Conservation (phyloP, 2,113 vertebrate genomes). For the Antigone vipio region DNA sequence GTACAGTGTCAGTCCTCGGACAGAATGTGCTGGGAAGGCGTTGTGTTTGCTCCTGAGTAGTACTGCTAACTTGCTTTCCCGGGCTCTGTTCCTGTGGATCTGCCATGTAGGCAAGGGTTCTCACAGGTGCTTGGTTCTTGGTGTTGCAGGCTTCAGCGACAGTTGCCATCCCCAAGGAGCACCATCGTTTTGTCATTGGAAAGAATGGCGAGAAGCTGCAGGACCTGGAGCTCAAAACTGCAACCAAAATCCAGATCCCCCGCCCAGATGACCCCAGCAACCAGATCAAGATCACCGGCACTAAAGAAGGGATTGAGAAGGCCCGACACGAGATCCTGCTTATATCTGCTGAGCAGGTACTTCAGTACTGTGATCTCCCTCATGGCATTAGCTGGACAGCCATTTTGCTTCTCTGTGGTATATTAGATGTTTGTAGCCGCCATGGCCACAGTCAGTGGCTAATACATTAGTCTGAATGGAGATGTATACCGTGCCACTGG, state of each 20-base stretch:
- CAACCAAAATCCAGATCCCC: constrained; percentile 99
- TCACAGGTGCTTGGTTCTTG: background rate
- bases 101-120: background rate
- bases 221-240: constrained; percentile 97
- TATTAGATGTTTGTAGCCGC: background rate
- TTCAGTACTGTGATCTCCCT: background rate
- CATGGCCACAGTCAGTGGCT: background rate
- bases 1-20: background rate
- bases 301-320: constrained; percentile 98
- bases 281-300: constrained; percentile 98
- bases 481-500: accelerated
- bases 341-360: constrained; percentile 98
- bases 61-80: background rate
- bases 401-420: background rate
- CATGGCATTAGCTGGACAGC: background rate
- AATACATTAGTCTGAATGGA: background rate
- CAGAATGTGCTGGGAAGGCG: background rate
- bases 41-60: background rate
- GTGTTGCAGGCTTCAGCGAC: constrained; percentile 87
- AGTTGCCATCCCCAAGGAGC: constrained; percentile 96
- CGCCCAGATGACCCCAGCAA: constrained; percentile 96
- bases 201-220: constrained; percentile 98
- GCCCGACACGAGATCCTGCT: constrained; percentile 96
- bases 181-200: constrained; percentile 98
- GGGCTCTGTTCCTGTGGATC: background rate